phyloP scores from a whole-genome alignment of 2,888 invertebrate species.

The Therioaphis trifolii region DNA sequence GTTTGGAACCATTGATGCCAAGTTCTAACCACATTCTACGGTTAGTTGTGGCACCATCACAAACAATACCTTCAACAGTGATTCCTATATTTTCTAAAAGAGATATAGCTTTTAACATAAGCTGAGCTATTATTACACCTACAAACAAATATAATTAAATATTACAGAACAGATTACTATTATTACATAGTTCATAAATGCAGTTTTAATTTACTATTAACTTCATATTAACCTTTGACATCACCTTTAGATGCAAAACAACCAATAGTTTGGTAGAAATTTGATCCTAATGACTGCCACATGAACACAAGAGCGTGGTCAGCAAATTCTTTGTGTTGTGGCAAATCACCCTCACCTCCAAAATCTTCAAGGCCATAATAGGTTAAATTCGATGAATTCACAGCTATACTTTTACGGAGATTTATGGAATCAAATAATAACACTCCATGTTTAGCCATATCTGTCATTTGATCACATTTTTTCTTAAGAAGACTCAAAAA shows the following conservation, averaged over 20 bases:
- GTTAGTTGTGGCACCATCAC: neutral
- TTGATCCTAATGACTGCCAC: too few species aligned
- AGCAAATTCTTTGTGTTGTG: neutral
- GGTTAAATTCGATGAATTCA: conserved; percentile 12
- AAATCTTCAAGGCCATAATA: neutral
- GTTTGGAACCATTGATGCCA: neutral
- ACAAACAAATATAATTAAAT: neutral
- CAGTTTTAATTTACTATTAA: conserved; percentile 5
- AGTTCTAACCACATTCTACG: neutral
- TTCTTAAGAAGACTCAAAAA: neutral
- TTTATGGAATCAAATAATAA: neutral
- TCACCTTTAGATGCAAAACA: too few species aligned
- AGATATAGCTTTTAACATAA: conserved; percentile 7
- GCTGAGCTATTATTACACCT: conserved; percentile 8
- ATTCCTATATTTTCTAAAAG: conserved; percentile 10
- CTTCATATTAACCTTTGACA: neutral
- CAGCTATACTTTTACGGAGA: neutral
- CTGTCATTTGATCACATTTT: neutral
- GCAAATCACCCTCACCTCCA: neutral
- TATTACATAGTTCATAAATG: neutral
- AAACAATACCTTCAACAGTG: neutral
- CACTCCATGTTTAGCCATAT: neutral
- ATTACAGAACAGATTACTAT: neutral
- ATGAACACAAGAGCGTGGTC: too few species aligned
- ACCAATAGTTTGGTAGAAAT: too few species aligned